A percentile compares a stretch with the other conserved stretches of the same genome.
Evolutionary conservation across 2,888 invertebrate species (phyloP).

Genomic region (Callinectes sapidus): DNA sequence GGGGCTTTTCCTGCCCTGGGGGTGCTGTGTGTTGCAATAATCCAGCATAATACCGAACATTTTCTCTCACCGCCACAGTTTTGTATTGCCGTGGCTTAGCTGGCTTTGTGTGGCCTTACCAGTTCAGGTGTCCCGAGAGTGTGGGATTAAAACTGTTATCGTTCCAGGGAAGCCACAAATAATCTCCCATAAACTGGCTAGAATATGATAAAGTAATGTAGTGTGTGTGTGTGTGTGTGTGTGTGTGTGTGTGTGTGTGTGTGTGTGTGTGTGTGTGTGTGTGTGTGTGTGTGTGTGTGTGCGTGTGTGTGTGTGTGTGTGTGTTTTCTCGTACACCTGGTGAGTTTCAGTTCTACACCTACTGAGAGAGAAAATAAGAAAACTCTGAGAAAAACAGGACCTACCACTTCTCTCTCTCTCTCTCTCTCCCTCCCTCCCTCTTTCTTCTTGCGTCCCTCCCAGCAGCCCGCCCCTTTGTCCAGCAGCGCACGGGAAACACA

Average conservation of each 20-base stretch:
- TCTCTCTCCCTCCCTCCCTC: not conserved
- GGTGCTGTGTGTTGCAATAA: not conserved
- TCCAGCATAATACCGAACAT: not conserved
- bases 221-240: slow-evolving; percentile 4
- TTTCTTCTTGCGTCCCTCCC: not conserved
- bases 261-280: slow-evolving; percentile 28
- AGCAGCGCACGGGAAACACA: not conserved
- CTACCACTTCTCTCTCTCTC: not conserved
- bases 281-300: slow-evolving; percentile 17
- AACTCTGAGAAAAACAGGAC: not conserved
- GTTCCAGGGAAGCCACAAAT: not conserved
- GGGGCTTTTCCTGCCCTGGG: not conserved
- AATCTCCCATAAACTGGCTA: not conserved
- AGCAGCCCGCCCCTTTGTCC: not conserved
- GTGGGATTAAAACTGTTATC: not conserved
- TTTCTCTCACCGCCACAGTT: not conserved
- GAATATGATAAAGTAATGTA: not conserved
- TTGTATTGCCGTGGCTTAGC: not conserved
- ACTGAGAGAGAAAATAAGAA: slow-evolving; percentile 8
- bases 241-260: slow-evolving; percentile 24
- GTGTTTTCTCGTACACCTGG: not conserved
- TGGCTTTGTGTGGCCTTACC: not conserved
- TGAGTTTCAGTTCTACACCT: not conserved
- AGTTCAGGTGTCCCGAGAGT: not conserved
- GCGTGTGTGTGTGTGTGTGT: slow-evolving; percentile 28